Evolutionary conservation across 1,140 invertebrate genomes (phyloP), one percentile per base, ranked within the genome.

Genomic region (Aphaenogaster rudis): DNA sequence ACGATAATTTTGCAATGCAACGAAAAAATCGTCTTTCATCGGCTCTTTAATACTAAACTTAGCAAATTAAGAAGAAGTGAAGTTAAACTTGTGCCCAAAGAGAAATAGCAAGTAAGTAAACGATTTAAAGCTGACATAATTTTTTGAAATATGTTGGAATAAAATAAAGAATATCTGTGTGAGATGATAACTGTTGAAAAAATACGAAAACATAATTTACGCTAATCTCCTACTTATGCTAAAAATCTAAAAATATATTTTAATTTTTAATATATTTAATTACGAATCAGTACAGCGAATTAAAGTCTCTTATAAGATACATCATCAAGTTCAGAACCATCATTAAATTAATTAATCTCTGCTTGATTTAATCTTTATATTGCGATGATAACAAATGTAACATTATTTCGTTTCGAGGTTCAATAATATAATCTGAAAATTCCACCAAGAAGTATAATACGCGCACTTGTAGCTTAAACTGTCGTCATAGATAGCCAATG

Each of bases 11-110:
- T 42, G 28, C 52, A 3, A 48, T 57, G 52, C 21, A 33, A 50
- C 13, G 42, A 74, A 17, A 50, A 74, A 76, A 57, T 54, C 21
- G 9, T 82, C 39, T 82, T 72, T 82, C 21, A 8, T 48, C n/a
- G 48, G 8, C 9, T 69, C 11, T n/a, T 74, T 50, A 50, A 74
- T 8, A 11, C 17, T 48, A 48, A 59, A 15, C 17, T 61, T 45
- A 13, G 11, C 17, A 8, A 72, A 28, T 54, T 52, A 17, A 52
- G 11, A 39, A 33, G 2, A 36, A 28, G 7, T 7, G 8, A 28
- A 48, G 42, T 28, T 39, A 3, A 59, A 45, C 15, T 50, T 79
- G 7, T 50, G 6, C 50, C 6, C 7, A 17, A 79, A 13, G 45
- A n/a, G 61, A 66, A 80, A 52, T 15, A 21, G 15, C 28, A 8